Evolutionary conservation across 2,888 invertebrate genomes (phyloP).

Genomic region (Nyleta sp.): DNA sequence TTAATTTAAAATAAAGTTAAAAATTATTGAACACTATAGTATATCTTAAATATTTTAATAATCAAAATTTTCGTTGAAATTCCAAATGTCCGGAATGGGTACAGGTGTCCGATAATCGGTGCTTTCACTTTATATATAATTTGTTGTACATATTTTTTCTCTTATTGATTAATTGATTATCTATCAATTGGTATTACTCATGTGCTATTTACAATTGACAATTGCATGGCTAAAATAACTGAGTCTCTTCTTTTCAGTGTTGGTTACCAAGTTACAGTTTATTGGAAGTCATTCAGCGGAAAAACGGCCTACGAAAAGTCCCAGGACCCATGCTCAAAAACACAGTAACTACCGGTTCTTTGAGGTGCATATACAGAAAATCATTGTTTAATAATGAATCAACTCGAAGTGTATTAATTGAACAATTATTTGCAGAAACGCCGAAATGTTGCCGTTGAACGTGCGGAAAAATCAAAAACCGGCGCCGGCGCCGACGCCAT

Average conservation of each 20-base stretch:
- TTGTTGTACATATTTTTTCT: too few relatives aligned
- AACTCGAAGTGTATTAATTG: not conserved
- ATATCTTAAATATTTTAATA: too few relatives aligned
- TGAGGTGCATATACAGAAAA: conserved; percentile 70
- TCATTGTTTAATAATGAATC: not conserved
- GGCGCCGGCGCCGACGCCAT: conserved; percentile 65
- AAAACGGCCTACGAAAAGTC: conserved; percentile 90
- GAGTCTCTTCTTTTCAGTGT: conserved; percentile 86
- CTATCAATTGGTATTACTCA: too few relatives aligned
- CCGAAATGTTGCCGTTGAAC: conserved; percentile 76
- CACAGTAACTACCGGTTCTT: conserved; percentile 71
- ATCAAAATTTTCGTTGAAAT: too few relatives aligned
- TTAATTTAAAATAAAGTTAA: too few relatives aligned
- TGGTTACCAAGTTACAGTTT: conserved; percentile 95
- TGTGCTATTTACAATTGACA: too few relatives aligned
- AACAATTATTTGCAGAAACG: conserved; percentile 70
- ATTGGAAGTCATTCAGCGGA: conserved; percentile 90
- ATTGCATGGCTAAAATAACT: too few relatives aligned
- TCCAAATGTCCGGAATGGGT: too few relatives aligned
- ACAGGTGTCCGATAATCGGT: too few relatives aligned
- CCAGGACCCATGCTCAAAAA: conserved; percentile 87
- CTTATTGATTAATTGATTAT: too few relatives aligned
- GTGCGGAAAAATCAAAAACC: conserved; percentile 73
- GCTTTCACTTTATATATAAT: too few relatives aligned
- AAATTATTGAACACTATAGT: too few relatives aligned